phyloP scores from a whole-genome alignment of 2,113 vertebrate species.

The Dryoscopus gambensis region DNA sequence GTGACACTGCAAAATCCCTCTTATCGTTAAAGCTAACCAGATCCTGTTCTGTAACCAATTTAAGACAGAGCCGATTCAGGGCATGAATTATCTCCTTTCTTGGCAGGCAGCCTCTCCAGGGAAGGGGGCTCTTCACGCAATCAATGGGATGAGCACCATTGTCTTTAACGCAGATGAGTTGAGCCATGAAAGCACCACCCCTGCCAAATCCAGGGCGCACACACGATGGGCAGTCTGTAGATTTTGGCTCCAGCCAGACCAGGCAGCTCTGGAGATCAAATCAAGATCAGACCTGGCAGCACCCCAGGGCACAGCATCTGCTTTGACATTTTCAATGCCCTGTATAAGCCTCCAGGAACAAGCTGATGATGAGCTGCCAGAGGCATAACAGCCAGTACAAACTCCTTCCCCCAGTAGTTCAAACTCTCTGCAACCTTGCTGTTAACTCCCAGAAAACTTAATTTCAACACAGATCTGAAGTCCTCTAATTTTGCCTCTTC shows the following conservation, averaged over 20 bases:
- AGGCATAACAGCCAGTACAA: neutral
- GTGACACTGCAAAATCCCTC: neutral
- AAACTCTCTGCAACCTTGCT: neutral
- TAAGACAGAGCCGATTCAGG: neutral
- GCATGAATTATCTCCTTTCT: neutral
- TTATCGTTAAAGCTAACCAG: neutral
- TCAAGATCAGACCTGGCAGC: neutral
- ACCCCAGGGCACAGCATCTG: neutral
- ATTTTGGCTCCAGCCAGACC: neutral
- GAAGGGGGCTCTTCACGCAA: neutral
- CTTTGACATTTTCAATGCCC: neutral
- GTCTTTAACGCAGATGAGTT: rapidly evolving
- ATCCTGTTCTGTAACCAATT: neutral
- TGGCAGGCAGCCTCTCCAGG: neutral
- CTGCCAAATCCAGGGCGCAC: neutral
- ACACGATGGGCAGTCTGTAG: rapidly evolving
- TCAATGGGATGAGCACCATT: rapidly evolving
- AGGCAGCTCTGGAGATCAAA: neutral
- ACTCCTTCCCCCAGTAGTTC: neutral
- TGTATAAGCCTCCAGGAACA: neutral
- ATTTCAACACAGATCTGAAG: neutral
- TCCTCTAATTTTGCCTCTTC: neutral
- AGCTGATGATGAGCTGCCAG: neutral
- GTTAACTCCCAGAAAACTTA: neutral
- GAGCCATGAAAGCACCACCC: neutral